Evolutionary conservation across 2,113 vertebrate genomes (phyloP).

Genomic region (Chaetodon auriga): DNA sequence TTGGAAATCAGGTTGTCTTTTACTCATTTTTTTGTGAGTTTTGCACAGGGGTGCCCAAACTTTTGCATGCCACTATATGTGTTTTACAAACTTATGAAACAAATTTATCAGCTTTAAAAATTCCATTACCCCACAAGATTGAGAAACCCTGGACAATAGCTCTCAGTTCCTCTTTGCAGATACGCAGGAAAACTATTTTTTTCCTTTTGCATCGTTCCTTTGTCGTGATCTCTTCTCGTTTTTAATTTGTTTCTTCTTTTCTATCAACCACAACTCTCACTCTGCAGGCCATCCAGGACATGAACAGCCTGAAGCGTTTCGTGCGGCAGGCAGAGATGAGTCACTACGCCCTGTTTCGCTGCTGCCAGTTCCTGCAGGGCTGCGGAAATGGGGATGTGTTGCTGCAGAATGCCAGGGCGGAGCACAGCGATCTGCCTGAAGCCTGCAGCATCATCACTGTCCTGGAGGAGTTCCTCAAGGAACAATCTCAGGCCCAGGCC

Average conservation of each 20-base stretch:
- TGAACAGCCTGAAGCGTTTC: slow-evolving; percentile 97
- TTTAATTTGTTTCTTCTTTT: background rate
- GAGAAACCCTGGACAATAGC: background rate
- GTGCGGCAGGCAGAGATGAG: slow-evolving; percentile 97
- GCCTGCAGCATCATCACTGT: slow-evolving; percentile 92
- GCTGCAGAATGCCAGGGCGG: slow-evolving; percentile 92
- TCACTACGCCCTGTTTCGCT: slow-evolving; percentile 96
- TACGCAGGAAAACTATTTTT: background rate
- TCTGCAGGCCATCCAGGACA: slow-evolving; percentile 95
- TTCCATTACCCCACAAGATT: background rate
- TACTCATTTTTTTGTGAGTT: too few species aligned
- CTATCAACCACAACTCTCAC: background rate
- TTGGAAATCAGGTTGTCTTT: too few species aligned
- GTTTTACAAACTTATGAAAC: background rate
- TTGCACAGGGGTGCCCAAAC: too few species aligned
- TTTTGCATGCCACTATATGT: background rate
- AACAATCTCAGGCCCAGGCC: slow-evolving; percentile 74
- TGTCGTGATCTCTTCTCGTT: background rate
- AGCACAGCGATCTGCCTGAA: slow-evolving; percentile 94
- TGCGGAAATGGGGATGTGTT: slow-evolving; percentile 95
- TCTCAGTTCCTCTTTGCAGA: slow-evolving; percentile 29
- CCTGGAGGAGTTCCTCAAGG: slow-evolving; percentile 94
- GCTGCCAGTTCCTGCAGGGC: slow-evolving; percentile 93
- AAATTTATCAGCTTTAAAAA: background rate
- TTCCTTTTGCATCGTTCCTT: background rate